Conservation (phyloP, 2,113 vertebrate genomes). For the Entelurus aequoreus region DNA sequence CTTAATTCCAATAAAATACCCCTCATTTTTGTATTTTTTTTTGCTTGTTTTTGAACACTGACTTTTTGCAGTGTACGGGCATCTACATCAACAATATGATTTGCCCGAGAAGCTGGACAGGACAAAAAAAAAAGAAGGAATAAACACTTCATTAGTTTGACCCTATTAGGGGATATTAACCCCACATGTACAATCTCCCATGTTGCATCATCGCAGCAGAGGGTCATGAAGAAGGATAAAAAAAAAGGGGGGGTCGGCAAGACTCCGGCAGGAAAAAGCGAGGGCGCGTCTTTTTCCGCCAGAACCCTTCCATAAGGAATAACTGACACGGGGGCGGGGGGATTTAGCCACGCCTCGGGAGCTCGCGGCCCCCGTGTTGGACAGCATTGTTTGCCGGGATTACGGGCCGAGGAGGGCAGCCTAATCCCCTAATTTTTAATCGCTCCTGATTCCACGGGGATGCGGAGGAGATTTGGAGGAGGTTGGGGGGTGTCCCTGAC, state of each 20-base stretch:
- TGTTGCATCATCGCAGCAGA: constrained; percentile 64
- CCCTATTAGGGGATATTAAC: constrained; percentile 69
- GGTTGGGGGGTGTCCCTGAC: constrained; percentile 1
- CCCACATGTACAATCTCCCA: constrained; percentile 52
- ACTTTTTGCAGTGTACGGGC: too few relatives aligned
- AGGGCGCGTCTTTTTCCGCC: constrained; percentile 56
- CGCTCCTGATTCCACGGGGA: constrained; percentile 67
- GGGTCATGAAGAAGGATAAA: constrained; percentile 39
- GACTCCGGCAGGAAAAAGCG: constrained; percentile 40
- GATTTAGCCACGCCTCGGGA: constrained; percentile 63
- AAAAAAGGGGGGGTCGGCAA: constrained; percentile 31
- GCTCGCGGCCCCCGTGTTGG: constrained; percentile 51
- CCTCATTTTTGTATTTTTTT: too few relatives aligned
- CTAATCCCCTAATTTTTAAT: constrained; percentile 75
- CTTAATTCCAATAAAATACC: too few relatives aligned
- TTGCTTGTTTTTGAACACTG: too few relatives aligned
- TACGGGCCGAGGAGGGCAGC: constrained; percentile 63
- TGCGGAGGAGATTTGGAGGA: constrained; percentile 41
- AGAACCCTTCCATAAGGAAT: constrained; percentile 71
- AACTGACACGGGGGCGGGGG: constrained; percentile 61
- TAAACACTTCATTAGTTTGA: constrained; percentile 64
- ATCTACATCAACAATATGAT: too few relatives aligned
- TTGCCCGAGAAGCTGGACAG: too few relatives aligned
- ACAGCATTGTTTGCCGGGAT: constrained; percentile 74
- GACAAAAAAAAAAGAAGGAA: constrained; percentile 1